Evolutionary conservation across 1,140 invertebrate species (phyloP).

Genomic region (Dufourea novaeangliae): DNA sequence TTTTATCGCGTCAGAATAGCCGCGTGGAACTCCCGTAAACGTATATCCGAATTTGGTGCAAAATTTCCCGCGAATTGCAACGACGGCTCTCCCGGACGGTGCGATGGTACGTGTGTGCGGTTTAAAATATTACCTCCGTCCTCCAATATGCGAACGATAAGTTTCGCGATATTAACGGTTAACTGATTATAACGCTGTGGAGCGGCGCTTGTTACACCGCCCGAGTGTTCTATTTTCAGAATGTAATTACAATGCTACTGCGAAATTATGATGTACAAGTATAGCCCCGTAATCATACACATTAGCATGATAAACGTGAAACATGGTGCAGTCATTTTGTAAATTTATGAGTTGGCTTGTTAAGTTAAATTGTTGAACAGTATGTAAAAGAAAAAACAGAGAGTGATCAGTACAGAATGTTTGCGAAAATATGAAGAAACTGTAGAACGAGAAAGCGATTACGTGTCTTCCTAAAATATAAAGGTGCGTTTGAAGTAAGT

Average conservation of each 20-base stretch:
- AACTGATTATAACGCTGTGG: conserved; percentile 10
- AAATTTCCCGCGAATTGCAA: background rate
- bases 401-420: no score
- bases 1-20: conserved; percentile 7
- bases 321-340: background rate
- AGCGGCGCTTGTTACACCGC: background rate
- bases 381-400: no score
- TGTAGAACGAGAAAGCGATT: no score
- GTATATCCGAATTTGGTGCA: background rate
- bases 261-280: conserved; percentile 12
- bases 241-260: conserved; percentile 13
- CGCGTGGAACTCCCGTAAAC: background rate
- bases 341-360: no score
- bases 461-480: no score
- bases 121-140: background rate
- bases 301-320: background rate
- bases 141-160: conserved; percentile 9
- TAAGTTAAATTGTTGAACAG: no score
- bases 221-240: background rate
- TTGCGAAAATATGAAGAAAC: no score
- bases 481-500: no score
- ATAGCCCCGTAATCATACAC: background rate
- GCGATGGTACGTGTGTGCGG: background rate
- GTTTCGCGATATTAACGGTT: conserved; percentile 11
- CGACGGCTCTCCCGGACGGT: background rate